Evolutionary conservation across 2,113 vertebrate species (phyloP), one percentile per base, ranked within the genome.

Genomic region (Mungos mungo): DNA sequence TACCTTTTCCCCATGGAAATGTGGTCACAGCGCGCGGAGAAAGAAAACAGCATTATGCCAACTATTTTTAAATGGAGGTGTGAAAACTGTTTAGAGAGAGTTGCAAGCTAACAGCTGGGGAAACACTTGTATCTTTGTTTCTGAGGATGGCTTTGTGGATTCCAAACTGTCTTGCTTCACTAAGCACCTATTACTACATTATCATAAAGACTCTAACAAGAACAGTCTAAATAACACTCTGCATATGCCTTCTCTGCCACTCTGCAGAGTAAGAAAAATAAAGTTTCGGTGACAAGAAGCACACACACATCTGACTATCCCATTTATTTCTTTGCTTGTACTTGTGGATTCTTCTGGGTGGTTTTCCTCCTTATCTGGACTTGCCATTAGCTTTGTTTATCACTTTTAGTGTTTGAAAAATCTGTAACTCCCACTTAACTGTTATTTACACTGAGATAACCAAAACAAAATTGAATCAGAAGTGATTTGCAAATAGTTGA

Each of bases 401-500:
- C 98, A 84, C 90, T 98, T 96, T 98, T 97, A 93, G 82, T 96
- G 96, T 96, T 96, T 96, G 95, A 97, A 92, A 97, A 98, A 98
- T 98, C 98, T 91, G 97, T 98, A 98, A 98, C 97, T 98, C 96
- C 95, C 96, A 98, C 97, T 98, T 98, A 95, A 97, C 96, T 98
- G 97, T 97, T 98, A 98, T 98, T 98, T 98, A 98, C 98, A 98
- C 97, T 96, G 98, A 98, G 98, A 98, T 98, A 98, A 98, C 98
- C 98, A 82, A 97, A 98, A 97, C 95, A 97, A 94, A 97, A 98
- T 97, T 92, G 97, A 98, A 98, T 97, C 97, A 98, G 98, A 65
- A 80, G 98, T 98, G 98, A 98, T 98, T 98, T 98, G 98, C 98
- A 98, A 98, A 98, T 97, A 98, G 98, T 96, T 97, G 88, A 98